Conservation (phyloP, 1,140 invertebrate species). For the Trachelipus rathkii region DNA sequence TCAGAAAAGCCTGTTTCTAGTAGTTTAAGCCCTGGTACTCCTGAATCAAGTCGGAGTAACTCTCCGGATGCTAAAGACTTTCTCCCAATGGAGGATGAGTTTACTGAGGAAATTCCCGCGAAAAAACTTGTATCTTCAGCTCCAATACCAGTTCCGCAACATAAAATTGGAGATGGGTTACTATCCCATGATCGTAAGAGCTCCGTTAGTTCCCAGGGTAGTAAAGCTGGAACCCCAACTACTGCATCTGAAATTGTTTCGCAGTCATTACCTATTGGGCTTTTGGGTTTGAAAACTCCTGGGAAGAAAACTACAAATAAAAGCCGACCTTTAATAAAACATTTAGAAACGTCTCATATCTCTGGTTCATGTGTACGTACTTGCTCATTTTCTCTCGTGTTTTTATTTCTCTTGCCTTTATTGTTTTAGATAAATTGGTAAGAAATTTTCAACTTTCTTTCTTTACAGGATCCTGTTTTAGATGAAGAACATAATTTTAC, state of each 20-base stretch:
- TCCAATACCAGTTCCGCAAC: not conserved
- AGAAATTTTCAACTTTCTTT: conserved; percentile 30
- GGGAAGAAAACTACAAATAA: not conserved
- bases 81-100: not conserved
- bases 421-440: not conserved
- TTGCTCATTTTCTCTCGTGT: too few species aligned
- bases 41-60: conserved; percentile 39
- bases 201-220: conserved; percentile 24
- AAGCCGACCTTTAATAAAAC: not conserved
- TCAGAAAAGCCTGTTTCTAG: too few species aligned
- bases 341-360: not conserved
- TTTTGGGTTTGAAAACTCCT: not conserved
- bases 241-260: not conserved
- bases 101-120: not conserved
- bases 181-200: not conserved
- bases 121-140: not conserved
- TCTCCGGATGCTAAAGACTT: conserved; percentile 32
- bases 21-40: conserved; percentile 11
- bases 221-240: conserved; percentile 39
- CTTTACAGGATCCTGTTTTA: conserved; percentile 61
- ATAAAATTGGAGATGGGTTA: not conserved
- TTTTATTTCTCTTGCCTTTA: not conserved
- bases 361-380: not conserved
- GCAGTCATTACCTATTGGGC: not conserved
- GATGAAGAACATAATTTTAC: conserved; percentile 71